Conservation (phyloP, 2,113 vertebrate species). For the Urocynchramus pylzowi region DNA sequence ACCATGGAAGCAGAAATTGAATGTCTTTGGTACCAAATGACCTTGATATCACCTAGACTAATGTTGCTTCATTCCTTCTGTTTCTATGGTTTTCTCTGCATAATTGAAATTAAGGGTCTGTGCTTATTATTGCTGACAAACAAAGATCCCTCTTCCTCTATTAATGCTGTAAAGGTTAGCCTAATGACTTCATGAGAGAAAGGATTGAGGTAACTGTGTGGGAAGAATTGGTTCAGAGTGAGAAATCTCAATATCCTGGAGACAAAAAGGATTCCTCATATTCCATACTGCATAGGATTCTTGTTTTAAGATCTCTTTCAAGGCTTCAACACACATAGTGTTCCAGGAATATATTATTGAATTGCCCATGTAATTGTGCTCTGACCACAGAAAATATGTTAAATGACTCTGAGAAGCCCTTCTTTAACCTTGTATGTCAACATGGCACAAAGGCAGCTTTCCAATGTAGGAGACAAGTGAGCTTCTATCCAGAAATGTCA, state of each 20-base stretch:
- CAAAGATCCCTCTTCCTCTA: not conserved
- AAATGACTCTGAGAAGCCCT: not conserved
- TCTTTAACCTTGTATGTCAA: not conserved
- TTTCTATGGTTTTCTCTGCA: not conserved
- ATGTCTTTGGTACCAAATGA: not conserved
- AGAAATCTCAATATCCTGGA: not conserved
- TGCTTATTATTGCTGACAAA: not conserved
- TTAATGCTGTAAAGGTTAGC: not conserved
- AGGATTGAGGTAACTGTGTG: not conserved
- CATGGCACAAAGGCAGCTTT: not conserved
- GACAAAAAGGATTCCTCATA: not conserved
- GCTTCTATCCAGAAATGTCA: not conserved
- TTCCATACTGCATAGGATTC: not conserved
- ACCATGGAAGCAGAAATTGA: not conserved
- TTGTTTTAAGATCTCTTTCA: not conserved
- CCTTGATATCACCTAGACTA: not conserved
- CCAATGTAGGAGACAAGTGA: not conserved
- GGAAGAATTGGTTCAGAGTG: not conserved
- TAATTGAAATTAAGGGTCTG: not conserved
- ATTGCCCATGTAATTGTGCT: not conserved
- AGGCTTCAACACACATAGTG: not conserved
- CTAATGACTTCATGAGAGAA: not conserved
- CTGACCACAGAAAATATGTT: not conserved
- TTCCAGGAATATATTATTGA: slow-evolving; percentile 2
- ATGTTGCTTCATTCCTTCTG: not conserved